These are phyloP conservation scores for Drosophila leonis DNA, from an alignment of 2,888 invertebrate genomes.

Conservation along the genomic window DNA sequence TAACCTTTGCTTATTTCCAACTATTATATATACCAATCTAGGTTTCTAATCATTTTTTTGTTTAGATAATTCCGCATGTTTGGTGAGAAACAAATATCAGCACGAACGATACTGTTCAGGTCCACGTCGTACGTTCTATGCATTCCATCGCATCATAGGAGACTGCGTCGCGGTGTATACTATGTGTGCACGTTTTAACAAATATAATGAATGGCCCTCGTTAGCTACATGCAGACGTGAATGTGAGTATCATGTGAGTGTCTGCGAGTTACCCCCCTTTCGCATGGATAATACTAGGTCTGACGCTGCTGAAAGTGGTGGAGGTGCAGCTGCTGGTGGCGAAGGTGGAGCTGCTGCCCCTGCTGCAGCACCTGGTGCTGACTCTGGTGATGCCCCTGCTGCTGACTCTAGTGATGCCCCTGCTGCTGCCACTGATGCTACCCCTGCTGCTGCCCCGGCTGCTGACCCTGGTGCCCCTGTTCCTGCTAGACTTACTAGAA, in stretches of 20 bases:
- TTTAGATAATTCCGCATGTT: slow-evolving; percentile 34
- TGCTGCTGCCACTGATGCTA: too few relatives aligned
- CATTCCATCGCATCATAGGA: slow-evolving; percentile 52
- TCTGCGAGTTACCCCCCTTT: too few relatives aligned
- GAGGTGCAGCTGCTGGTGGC: too few relatives aligned
- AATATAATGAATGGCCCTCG: slow-evolving; percentile 37
- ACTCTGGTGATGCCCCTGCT: not conserved
- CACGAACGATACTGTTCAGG: slow-evolving; percentile 28
- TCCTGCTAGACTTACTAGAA: too few relatives aligned
- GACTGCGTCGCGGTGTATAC: slow-evolving; percentile 46
- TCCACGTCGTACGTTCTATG: slow-evolving; percentile 40
- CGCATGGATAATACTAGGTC: too few relatives aligned
- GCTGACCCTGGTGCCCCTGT: too few relatives aligned
- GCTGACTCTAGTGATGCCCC: too few relatives aligned
- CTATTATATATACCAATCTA: too few relatives aligned
- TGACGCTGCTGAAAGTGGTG: too few relatives aligned
- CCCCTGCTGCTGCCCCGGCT: too few relatives aligned
- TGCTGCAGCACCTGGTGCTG: not conserved
- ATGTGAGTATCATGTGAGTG: slow-evolving; percentile 40
- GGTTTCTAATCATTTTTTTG: not conserved
- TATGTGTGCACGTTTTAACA: slow-evolving; percentile 18
- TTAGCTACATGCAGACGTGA: slow-evolving; percentile 15
- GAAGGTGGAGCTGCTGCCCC: too few relatives aligned
- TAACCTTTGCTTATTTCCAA: too few relatives aligned
- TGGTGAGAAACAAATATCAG: slow-evolving; percentile 43